Evolutionary conservation across 64 coral and sea anemone species (phyloP).

Genomic region (Stichodactyla helianthus): DNA sequence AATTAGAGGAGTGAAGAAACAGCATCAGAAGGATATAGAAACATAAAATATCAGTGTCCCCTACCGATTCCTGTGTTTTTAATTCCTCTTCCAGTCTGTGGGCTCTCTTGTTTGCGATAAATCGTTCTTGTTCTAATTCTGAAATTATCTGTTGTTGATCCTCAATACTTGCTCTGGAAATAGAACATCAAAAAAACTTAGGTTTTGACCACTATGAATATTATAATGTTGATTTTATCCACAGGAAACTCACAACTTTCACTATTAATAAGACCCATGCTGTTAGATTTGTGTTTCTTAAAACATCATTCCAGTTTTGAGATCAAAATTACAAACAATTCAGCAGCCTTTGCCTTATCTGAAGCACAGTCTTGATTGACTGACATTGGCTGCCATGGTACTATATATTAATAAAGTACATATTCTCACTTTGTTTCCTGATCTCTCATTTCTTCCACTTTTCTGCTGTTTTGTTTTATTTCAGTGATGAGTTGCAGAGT

Average conservation of each 20-base stretch:
- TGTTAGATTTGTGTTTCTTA: no score
- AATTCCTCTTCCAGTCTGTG: constrained; percentile 90
- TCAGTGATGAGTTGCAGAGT: constrained; percentile 85
- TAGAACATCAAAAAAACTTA: no score
- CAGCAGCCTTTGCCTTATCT: no score
- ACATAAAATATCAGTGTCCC: neutral
- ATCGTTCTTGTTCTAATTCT: constrained; percentile 91
- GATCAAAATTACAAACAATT: no score
- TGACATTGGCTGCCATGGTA: no score
- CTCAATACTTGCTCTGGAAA: constrained; percentile 68
- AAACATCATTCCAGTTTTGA: no score
- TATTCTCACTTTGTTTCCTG: constrained; percentile 74
- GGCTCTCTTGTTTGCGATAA: constrained; percentile 86
- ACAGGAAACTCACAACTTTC: no score
- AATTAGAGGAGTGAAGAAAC: neutral
- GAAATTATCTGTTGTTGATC: constrained; percentile 93
- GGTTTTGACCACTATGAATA: no score
- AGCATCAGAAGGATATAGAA: neutral
- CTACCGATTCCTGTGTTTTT: constrained; percentile 66
- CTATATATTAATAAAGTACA: neutral
- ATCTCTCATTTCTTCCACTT: constrained; percentile 73
- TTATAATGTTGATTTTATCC: no score
- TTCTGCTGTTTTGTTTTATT: constrained; percentile 83
- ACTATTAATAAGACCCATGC: no score
- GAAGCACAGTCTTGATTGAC: no score